A percentile compares a stretch with the other conserved stretches of the same genome.
These are phyloP conservation scores for Ibidorhyncha struthersii DNA, from an alignment of 2,113 vertebrate species.

Conservation along the genomic window DNA sequence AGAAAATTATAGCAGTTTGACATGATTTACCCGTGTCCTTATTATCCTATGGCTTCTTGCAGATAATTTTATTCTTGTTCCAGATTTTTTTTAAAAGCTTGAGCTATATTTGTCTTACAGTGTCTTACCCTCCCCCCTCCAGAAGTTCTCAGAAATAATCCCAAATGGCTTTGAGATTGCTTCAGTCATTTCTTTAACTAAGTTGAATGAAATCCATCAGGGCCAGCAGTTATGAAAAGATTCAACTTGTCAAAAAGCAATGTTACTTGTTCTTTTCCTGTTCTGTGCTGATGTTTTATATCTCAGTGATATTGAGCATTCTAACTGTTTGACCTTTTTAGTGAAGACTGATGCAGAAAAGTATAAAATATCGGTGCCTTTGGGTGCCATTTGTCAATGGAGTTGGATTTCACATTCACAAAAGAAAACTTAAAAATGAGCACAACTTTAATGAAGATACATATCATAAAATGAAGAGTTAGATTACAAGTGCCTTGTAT, in stretches of 20 bases:
- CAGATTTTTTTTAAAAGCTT: neutral
- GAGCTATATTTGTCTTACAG: neutral
- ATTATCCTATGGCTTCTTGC: neutral
- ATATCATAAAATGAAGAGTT: neutral
- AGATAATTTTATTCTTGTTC: neutral
- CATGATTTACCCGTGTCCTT: neutral
- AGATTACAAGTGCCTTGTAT: neutral
- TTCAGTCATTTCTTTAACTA: neutral
- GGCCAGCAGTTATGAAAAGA: neutral
- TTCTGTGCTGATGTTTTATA: neutral
- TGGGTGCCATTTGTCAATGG: neutral
- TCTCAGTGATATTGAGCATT: neutral
- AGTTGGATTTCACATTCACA: neutral
- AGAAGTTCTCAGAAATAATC: neutral
- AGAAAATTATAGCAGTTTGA: neutral
- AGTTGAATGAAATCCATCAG: neutral
- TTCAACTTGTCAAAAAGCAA: neutral
- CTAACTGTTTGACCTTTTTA: neutral
- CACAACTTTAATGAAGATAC: neutral
- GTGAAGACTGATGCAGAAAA: neutral
- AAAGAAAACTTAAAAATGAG: neutral
- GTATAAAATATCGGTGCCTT: neutral
- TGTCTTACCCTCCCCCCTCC: neutral
- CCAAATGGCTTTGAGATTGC: neutral
- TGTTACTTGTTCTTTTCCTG: neutral